Evolutionary conservation across 2,113 vertebrate species (phyloP), one percentile per base, ranked within the genome.

Genomic region (Myxocyprinus asiaticus): DNA sequence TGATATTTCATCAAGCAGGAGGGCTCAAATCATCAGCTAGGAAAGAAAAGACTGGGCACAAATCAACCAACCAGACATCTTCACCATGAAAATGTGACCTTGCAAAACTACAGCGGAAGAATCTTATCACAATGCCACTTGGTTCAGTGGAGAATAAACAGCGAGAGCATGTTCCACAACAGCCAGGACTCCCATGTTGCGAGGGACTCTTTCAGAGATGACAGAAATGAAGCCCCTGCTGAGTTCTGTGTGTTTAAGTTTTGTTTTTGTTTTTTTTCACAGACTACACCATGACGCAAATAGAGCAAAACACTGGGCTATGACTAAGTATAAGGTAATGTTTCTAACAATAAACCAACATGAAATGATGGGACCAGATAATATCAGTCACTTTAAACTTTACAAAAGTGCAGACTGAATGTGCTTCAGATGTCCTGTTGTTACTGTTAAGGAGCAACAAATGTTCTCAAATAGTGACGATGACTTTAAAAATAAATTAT

Each of bases 1-100:
- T 58, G 67, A 80, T 77, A 85, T 82, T 81, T 82, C 84, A 81
- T 75, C 51, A 68, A 61, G 80, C 80, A 76, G 55, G 72, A 80
- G 67, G 68, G 55, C 63, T 61, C 69, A 77, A 69, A 77, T 75
- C 66, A 74, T 81, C 72, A 64, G 70, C 81, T 81, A 63, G 74
- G 78, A 82, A 72, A 59, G 59, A 73, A 66, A 73, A 66, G 55
- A 80, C 69, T 82, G 81, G 75, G 58, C 81, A 69, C 12, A 50
- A 81, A 65, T 74, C 78, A 85, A 67, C 81, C 78, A 69, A 64
- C 44, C 84, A 79, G 76, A 71, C 61, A 44, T 68, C 42, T 55
- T 73, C 51, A 22, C 78, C 48, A 65, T 77, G 76, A 50, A 76
- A 51, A 53, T 53, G 42, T 81, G 81, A 81, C 79, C 81, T 85